phyloP scores from a whole-genome alignment of 1,140 invertebrate species.

The Cherax quadricarinatus region DNA sequence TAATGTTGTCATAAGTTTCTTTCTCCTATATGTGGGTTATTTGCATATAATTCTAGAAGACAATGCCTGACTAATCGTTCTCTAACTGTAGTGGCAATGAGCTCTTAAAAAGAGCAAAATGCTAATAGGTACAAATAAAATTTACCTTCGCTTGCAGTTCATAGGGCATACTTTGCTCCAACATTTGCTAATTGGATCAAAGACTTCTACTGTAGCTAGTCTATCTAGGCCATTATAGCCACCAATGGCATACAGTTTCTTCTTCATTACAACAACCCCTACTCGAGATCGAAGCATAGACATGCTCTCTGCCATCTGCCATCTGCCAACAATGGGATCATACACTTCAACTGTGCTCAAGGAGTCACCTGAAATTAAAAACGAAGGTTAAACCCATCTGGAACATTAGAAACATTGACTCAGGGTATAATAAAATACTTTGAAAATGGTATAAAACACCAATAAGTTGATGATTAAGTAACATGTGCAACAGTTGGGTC shows the following conservation, averaged over 20 bases:
- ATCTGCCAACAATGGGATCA: conserved; percentile 85
- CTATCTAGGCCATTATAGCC: conserved; percentile 89
- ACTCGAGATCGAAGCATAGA: conserved; percentile 89
- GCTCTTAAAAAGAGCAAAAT: too few species aligned
- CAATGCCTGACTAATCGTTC: too few species aligned
- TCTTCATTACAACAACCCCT: conserved; percentile 88
- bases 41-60: too few species aligned
- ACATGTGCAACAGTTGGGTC: too few species aligned
- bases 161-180: conserved; percentile 90
- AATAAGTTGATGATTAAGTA: too few species aligned
- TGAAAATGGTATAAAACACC: too few species aligned
- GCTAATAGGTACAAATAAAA: too few species aligned
- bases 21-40: too few species aligned
- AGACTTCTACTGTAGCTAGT: conserved; percentile 92
- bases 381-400: background rate
- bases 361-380: conserved; percentile 82
- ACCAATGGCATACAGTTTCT: conserved; percentile 80
- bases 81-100: too few species aligned
- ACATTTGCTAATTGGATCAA: conserved; percentile 84
- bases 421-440: too few species aligned
- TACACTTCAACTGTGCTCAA: conserved; percentile 92
- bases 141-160: conserved; percentile 88
- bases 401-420: background rate
- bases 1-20: too few species aligned
- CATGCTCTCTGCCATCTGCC: conserved; percentile 90